Evolutionary conservation across 1,140 invertebrate genomes (phyloP).

Genomic region (Drosophila pseudoobscura): DNA sequence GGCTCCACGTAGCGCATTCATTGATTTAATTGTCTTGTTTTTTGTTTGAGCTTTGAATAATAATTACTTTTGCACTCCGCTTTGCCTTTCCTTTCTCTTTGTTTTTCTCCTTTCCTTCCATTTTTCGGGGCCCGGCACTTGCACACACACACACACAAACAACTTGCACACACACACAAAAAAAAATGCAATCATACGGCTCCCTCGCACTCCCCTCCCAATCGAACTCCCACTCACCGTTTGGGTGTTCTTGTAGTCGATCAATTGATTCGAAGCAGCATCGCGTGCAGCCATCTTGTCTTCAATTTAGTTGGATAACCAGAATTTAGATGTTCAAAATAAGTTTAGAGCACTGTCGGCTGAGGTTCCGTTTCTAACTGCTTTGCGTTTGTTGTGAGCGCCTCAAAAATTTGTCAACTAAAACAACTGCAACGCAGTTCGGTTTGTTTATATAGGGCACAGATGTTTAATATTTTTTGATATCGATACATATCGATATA

Average conservation of each 20-base stretch:
- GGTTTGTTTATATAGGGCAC: slow-evolving; percentile 61
- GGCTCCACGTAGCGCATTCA: slow-evolving; percentile 25
- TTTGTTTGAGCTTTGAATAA: slow-evolving; percentile 28
- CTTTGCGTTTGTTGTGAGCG: slow-evolving; percentile 22
- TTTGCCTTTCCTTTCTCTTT: slow-evolving; percentile 15
- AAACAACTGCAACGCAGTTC: slow-evolving; percentile 44
- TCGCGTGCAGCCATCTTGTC: slow-evolving; percentile 85
- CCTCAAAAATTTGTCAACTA: slow-evolving; percentile 59
- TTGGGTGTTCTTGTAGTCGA: slow-evolving; percentile 86
- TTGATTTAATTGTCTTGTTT: slow-evolving; percentile 24
- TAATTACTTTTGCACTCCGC: neutral
- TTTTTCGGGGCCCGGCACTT: slow-evolving; percentile 26
- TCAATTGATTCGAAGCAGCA: slow-evolving; percentile 88
- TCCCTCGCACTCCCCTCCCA: neutral
- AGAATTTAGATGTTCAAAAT: slow-evolving; percentile 51
- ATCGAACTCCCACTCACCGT: slow-evolving; percentile 84
- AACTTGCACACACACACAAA: neutral
- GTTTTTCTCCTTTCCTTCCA: neutral
- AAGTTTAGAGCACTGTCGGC: neutral
- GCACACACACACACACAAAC: slow-evolving; percentile 85
- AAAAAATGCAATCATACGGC: slow-evolving; percentile 1
- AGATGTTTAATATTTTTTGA: slow-evolving; percentile 14
- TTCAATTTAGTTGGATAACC: slow-evolving; percentile 42
- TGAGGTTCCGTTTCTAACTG: slow-evolving; percentile 1
- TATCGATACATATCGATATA: too few species aligned